Evolutionary conservation across 2,113 vertebrate genomes (phyloP).

Genomic region (Pyxicephalus adspersus): DNA sequence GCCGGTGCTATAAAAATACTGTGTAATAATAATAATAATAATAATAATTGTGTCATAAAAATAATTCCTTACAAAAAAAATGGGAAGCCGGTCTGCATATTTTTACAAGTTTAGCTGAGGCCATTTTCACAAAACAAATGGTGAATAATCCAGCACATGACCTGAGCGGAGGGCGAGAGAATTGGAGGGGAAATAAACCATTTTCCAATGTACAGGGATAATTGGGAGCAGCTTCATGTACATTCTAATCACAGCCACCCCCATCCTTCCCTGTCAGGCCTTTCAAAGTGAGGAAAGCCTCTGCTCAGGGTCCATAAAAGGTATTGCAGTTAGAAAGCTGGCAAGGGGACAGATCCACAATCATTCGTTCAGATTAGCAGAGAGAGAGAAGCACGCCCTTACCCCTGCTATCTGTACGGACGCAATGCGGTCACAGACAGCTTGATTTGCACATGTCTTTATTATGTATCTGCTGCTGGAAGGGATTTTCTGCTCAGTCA

Average conservation of each 20-base stretch:
- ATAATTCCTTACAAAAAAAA: too few relatives aligned
- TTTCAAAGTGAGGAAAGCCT: neutral
- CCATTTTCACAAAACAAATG: too few relatives aligned
- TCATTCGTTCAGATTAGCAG: neutral
- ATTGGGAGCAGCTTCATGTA: too few relatives aligned
- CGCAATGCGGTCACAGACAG: neutral
- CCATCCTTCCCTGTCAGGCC: neutral
- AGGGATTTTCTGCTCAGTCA: neutral
- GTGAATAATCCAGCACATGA: too few relatives aligned
- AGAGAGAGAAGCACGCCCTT: neutral
- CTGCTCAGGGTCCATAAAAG: rapidly evolving
- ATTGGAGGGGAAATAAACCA: too few relatives aligned
- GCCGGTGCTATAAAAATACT: too few relatives aligned
- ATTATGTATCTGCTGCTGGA: neutral
- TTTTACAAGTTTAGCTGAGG: too few relatives aligned
- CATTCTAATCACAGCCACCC: neutral
- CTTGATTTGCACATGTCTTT: too few relatives aligned
- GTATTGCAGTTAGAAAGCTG: neutral
- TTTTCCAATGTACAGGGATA: neutral
- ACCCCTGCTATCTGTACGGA: neutral
- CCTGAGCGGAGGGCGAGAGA: too few relatives aligned
- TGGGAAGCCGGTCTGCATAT: too few relatives aligned
- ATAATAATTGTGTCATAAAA: too few relatives aligned
- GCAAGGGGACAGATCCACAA: neutral
- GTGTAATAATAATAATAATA: too few relatives aligned